These are phyloP conservation scores for Acipenser ruthenus DNA, from an alignment of 2,797 vertebrate genomes.

Conservation along the genomic window DNA sequence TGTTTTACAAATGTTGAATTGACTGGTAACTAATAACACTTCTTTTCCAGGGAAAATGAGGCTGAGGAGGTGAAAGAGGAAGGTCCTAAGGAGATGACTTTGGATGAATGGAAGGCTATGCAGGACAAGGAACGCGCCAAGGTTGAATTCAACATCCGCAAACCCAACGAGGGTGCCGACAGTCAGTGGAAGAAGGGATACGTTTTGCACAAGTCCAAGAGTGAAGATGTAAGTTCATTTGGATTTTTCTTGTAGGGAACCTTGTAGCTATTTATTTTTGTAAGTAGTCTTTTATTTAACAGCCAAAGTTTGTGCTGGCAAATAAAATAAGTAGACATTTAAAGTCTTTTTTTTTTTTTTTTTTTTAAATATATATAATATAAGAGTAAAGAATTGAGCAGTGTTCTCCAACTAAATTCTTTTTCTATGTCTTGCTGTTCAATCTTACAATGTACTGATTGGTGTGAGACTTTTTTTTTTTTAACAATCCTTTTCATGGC, in stretches of 20 bases:
- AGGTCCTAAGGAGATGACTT: slow-evolving; percentile 95
- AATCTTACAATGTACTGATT: background rate
- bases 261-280: background rate
- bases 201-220: slow-evolving; percentile 98
- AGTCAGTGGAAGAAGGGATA: slow-evolving; percentile 98
- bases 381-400: background rate
- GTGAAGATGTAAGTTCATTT: slow-evolving; percentile 75
- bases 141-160: slow-evolving; percentile 98
- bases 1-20: too few species aligned
- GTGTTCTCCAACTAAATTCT: background rate
- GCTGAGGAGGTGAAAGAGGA: slow-evolving; percentile 94
- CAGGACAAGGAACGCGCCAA: slow-evolving; percentile 96
- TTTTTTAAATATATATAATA: background rate
- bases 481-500: background rate
- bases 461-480: background rate
- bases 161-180: slow-evolving; percentile 96
- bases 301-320: background rate
- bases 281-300: background rate
- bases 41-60: slow-evolving; percentile 81
- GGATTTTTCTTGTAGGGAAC: background rate
- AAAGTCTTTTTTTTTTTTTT: background rate
- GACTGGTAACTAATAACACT: background rate
- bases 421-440: too few species aligned
- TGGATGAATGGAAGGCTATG: slow-evolving; percentile 99
- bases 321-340: background rate